Percentiles rank a stretch among this genome's conserved stretches.
Evolutionary conservation across 2,113 vertebrate genomes (phyloP).

Genomic region (Urocolius indicus): DNA sequence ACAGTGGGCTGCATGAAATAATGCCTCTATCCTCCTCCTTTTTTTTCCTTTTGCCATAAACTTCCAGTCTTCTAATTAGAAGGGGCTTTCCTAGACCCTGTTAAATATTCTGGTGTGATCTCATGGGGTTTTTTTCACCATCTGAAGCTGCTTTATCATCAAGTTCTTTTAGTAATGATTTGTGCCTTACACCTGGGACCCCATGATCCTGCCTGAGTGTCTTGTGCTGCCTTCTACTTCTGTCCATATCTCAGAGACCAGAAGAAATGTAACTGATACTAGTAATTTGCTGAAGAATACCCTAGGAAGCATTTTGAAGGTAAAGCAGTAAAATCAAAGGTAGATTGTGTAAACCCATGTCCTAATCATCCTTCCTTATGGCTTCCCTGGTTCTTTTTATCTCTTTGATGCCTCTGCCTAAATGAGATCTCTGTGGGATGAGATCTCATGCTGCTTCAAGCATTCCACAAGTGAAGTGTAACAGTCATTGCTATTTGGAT

Average conservation of each 20-base stretch:
- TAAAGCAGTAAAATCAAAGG: not conserved
- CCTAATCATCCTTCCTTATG: not conserved
- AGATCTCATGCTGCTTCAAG: not conserved
- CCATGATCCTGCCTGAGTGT: not conserved
- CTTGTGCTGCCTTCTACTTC: not conserved
- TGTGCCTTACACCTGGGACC: not conserved
- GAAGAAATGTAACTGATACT: not conserved
- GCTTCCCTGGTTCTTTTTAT: constrained; percentile 2
- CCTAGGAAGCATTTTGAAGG: constrained; percentile 1
- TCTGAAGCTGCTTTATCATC: not conserved
- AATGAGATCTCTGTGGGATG: constrained; percentile 10
- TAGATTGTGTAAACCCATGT: not conserved
- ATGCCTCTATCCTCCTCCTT: not conserved
- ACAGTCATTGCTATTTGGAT: not conserved
- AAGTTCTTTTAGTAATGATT: not conserved
- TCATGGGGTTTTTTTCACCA: not conserved
- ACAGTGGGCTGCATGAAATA: not conserved
- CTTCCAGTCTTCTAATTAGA: not conserved
- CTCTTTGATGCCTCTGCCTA: not conserved
- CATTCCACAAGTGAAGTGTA: not conserved
- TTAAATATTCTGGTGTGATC: not conserved
- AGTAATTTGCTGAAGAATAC: constrained; percentile 5
- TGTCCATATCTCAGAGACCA: not conserved
- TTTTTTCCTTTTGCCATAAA: not conserved
- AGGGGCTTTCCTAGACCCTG: not conserved